Percentiles rank a stretch among this genome's conserved stretches.
Evolutionary conservation across 2,888 invertebrate genomes (phyloP).

Genomic region (Biston betularia): DNA sequence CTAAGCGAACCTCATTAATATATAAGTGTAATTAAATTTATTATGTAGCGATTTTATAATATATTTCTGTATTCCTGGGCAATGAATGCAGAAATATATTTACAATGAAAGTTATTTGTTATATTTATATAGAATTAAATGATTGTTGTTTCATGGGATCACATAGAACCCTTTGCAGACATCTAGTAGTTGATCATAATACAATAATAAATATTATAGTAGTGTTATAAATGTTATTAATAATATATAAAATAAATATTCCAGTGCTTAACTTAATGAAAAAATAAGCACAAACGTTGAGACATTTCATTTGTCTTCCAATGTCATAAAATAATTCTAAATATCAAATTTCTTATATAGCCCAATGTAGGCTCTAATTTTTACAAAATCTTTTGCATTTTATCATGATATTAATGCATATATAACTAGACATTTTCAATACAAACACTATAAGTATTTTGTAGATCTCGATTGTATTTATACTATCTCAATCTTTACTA

Average conservation of each 20-base stretch:
- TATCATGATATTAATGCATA: conserved; percentile 31
- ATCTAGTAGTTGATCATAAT: conserved; percentile 11
- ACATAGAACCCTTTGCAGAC: conserved; percentile 43
- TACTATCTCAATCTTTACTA: neutral
- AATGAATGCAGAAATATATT: conserved; percentile 77
- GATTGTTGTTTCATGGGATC: conserved; percentile 54
- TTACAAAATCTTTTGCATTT: neutral
- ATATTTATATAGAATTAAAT: conserved; percentile 29
- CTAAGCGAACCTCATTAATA: conserved; percentile 56
- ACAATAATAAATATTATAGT: neutral
- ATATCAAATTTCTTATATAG: neutral
- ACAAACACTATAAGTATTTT: neutral
- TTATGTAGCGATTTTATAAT: conserved; percentile 26
- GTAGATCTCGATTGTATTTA: neutral
- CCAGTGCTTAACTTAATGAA: neutral
- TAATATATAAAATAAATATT: neutral
- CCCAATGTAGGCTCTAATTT: neutral
- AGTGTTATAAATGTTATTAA: neutral
- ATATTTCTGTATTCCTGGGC: conserved; percentile 78
- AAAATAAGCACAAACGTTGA: neutral
- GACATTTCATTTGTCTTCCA: conserved; percentile 37
- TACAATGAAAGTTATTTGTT: neutral
- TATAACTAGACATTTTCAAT: conserved; percentile 1
- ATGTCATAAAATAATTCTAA: conserved; percentile 3
- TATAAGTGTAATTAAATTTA: no score